Percentiles rank a stretch among this genome's conserved stretches.
phyloP scores from a whole-genome alignment of 2,797 vertebrate species.

The Ambastaia sidthimunki region DNA sequence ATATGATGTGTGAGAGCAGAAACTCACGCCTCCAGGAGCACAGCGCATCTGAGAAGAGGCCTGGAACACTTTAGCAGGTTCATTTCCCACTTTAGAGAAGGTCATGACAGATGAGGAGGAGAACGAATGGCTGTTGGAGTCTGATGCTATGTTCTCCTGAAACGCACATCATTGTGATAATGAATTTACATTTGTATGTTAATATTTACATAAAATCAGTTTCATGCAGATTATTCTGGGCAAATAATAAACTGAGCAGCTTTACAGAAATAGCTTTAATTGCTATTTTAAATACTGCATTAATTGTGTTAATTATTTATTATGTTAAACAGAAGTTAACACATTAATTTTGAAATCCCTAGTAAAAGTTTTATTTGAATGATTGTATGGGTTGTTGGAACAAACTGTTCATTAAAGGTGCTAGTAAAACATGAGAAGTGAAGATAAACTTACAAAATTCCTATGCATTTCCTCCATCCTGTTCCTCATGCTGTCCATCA shows the following conservation, averaged over 20 bases:
- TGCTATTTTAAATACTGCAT: no score
- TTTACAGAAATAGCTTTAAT: no score
- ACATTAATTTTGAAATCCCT: no score
- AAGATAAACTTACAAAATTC: constrained; percentile 45
- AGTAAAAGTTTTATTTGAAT: no score
- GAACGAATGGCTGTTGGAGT: constrained; percentile 83
- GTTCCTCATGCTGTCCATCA: constrained; percentile 77
- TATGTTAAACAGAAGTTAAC: no score
- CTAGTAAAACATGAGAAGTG: not conserved
- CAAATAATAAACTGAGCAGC: no score
- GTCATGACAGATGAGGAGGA: constrained; percentile 92
- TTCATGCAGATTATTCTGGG: no score
- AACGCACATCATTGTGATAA: constrained; percentile 14
- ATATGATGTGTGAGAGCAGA: not conserved
- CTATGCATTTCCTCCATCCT: constrained; percentile 83
- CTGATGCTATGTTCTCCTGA: constrained; percentile 80
- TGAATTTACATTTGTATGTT: no score
- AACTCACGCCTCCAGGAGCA: constrained; percentile 91
- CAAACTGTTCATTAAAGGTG: not conserved
- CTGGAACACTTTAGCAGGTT: constrained; percentile 91
- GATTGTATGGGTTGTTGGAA: no score
- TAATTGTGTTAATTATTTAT: no score
- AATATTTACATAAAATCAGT: not conserved
- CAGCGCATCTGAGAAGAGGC: constrained; percentile 83
- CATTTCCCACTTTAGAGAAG: constrained; percentile 88